Evolutionary conservation across 2,113 vertebrate genomes (phyloP), one percentile per base, ranked within the genome.

Genomic region (Nematolebias whitei): DNA sequence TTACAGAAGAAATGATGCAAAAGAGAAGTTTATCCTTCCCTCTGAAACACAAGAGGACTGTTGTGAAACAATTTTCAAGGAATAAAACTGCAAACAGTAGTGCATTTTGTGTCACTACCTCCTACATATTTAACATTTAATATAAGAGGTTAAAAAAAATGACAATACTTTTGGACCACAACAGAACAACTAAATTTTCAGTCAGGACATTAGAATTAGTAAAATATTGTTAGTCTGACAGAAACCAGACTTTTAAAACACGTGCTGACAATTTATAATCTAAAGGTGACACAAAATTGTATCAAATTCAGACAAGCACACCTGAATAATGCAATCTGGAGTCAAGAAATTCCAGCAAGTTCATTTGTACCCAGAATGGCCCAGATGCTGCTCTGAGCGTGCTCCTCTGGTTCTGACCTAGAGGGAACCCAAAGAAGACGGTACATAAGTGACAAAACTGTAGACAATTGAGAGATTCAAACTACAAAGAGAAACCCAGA

Each of bases 61-160:
- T 43, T 72, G 41, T 50, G 22, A 23, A 38, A 49, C 51, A 60
- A 53, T 45, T 50, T 39, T 49, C 10, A 63, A 10, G 26, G 19
- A 13, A 64, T 54, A 50, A 56, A 15, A 58, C 18, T 43, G 16
- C 53, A 55, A 63, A 66, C 26, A 48, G 11, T 45, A 51, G 35
- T 59, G 19, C 5, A 10, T 22, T 35, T 29, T 38, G 20, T 47
- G 24, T 54, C 29, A 26, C 71, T 39, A 68, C 41, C 65, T 49
- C 75, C 68, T 24, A 62, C 41, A 18, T 44, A 57, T 40, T 47
- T 45, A 48, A 44, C 63, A 78, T 40, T 57, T 68, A 70, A 63
- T 22, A n/a, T n/a, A n/a, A n/a, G n/a, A n/a, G n/a, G n/a, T n/a
- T n/a, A n/a, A n/a, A n/a, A n/a, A n/a, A n/a, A n/a, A n/a, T n/a